Conservation (phyloP, 2,113 vertebrate species). For the Ceuthmochares aereus region DNA sequence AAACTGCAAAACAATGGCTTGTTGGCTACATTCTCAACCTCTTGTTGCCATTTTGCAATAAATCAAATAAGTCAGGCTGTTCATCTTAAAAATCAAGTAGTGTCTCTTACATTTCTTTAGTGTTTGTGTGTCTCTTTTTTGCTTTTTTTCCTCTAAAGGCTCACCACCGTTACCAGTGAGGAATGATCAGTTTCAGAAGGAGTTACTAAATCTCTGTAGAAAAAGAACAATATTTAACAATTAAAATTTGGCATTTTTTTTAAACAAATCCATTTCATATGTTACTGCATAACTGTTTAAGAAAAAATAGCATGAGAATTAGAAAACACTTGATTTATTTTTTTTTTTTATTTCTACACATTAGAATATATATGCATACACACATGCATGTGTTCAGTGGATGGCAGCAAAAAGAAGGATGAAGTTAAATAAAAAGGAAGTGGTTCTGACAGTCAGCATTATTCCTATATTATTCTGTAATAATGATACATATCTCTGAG, state of each 20-base stretch:
- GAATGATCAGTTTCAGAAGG: background rate
- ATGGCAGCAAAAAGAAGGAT: background rate
- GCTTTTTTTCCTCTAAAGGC: background rate
- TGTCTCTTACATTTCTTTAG: background rate
- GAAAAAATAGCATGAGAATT: background rate
- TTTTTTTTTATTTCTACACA: background rate
- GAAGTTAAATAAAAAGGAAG: background rate
- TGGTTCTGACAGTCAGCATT: background rate
- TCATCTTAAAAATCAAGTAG: background rate
- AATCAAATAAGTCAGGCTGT: background rate
- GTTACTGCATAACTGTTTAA: background rate
- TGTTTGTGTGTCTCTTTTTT: background rate
- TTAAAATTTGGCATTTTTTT: background rate
- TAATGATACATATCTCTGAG: background rate
- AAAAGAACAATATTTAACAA: background rate
- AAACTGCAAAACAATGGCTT: background rate
- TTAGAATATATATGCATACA: background rate
- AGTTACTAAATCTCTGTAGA: background rate
- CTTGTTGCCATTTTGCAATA: background rate
- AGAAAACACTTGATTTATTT: background rate
- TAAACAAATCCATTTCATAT: background rate
- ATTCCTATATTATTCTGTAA: background rate
- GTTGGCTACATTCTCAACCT: background rate
- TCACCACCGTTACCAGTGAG: background rate
- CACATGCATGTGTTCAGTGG: accelerated